These are phyloP conservation scores for Planococcus citri DNA, from an alignment of 1,140 invertebrate genomes.

Conservation along the genomic window DNA sequence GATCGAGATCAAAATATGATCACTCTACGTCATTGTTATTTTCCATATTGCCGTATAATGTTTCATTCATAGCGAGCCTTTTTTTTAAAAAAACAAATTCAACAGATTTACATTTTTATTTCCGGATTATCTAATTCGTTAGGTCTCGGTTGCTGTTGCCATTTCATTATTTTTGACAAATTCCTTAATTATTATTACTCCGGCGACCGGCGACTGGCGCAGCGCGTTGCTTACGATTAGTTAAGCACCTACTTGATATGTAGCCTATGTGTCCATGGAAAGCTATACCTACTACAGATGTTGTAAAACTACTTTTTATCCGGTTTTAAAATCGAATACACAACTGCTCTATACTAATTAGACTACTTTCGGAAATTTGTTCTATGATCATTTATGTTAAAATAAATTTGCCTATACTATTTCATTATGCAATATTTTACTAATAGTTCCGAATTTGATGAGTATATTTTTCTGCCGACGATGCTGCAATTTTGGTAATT, in stretches of 20 bases:
- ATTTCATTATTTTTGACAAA: not conserved
- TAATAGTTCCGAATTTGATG: too few relatives aligned
- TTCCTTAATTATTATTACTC: not conserved
- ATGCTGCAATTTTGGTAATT: too few relatives aligned
- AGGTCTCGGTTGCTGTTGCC: too few relatives aligned
- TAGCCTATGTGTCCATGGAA: too few relatives aligned
- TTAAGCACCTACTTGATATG: too few relatives aligned
- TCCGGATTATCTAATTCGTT: not conserved
- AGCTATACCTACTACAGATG: too few relatives aligned
- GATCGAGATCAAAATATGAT: not conserved
- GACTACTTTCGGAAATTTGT: not conserved
- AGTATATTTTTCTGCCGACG: too few relatives aligned
- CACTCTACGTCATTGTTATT: not conserved
- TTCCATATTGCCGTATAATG: not conserved
- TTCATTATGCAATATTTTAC: too few relatives aligned
- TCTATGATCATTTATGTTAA: not conserved
- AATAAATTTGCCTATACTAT: not conserved
- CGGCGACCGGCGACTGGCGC: too few relatives aligned
- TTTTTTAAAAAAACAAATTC: not conserved
- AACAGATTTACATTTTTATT: conserved; percentile 3
- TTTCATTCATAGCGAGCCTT: not conserved
- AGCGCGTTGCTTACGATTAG: too few relatives aligned
- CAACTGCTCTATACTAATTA: conserved; percentile 7
- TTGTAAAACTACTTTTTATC: conserved; percentile 2
- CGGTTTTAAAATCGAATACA: not conserved